Base-by-base conservation (phyloP, 2,113 vertebrate species). In the Phylloscopus trochilus region DNA sequence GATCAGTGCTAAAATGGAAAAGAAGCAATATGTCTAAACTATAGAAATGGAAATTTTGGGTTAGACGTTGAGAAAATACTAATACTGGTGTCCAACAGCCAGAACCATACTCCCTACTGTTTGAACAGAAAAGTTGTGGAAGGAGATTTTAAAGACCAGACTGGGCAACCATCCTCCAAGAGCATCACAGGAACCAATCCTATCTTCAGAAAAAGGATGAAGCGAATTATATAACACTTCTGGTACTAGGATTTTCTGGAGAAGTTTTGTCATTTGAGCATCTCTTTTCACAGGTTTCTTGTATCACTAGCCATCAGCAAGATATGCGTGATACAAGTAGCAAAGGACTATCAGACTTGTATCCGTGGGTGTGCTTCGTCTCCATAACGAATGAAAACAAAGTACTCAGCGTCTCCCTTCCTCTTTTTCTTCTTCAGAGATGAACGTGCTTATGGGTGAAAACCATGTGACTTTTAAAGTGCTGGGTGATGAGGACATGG, bases 381-480 rank as follows among this genome's bases (percentile, higher is more conserved):
- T 59, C 18, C 2, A 0, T 12, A 44, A 28, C 5, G 59, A 49
- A 37, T 5, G 1, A 83, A 86, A 90, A 27, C 21, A 83, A 83
- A 83, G 44, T 13, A 59, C 23, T 26, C 43, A 24, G 5, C 17
- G 22, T 53, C 24, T 56, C 27, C 15, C 15, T 44, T 37, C 41
- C 39, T 21, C 6, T 41, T 51, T 41, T 79, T 68, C 39, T 80
- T 21, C 10, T 77, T 24, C 41, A 28, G 24, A 49, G 28, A 30
- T 15, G 11, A 62, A 69, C 2, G 2, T 0, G 0, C 3, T 68
- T 7, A 10, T 11, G 27, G 16, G 35, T 83, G 39, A 64, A 91
- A 92, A 56, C 8, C 11, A 19, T 3, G 8, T 4, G 6, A 70
- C 13, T 82, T 87, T 24, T 59, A 19, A 69, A 70, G 17, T 12